These are phyloP conservation scores for Athetis lepigone DNA, from an alignment of 2,888 invertebrate genomes.

Conservation along the genomic window DNA sequence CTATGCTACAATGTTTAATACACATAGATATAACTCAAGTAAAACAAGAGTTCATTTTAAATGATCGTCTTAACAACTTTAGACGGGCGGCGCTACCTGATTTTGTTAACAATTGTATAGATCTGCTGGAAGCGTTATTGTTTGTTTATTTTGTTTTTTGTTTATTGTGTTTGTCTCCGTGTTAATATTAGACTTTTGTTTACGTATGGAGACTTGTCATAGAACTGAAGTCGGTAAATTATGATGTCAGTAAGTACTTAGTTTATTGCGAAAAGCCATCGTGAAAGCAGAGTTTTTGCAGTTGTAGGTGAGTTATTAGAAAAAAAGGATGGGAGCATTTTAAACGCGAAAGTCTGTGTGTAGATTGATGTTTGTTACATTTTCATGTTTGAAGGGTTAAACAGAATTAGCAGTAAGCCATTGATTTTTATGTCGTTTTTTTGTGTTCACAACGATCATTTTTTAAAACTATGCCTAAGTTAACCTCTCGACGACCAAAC, in stretches of 20 bases:
- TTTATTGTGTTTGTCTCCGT: constrained; percentile 20
- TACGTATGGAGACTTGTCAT: no score
- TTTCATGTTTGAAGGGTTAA: no score
- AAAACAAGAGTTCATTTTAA: constrained; percentile 84
- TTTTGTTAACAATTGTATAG: constrained; percentile 65
- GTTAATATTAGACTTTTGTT: not conserved
- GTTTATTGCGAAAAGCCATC: not conserved
- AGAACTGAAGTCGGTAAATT: not conserved
- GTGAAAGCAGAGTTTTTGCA: not conserved
- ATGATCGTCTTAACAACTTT: constrained; percentile 83
- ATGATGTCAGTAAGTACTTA: no score
- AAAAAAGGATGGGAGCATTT: no score
- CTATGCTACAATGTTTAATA: constrained; percentile 74
- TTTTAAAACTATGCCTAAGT: no score
- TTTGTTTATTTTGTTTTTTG: constrained; percentile 38
- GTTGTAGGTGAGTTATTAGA: no score
- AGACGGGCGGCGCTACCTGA: constrained; percentile 78
- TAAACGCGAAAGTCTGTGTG: no score
- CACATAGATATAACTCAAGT: constrained; percentile 87
- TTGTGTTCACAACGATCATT: no score
- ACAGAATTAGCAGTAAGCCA: no score
- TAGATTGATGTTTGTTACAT: no score
- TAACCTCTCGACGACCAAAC: no score
- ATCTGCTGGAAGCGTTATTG: constrained; percentile 68
- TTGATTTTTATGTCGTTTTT: no score